Conservation (phyloP, 2,113 vertebrate species). For the Dinomys branickii region DNA sequence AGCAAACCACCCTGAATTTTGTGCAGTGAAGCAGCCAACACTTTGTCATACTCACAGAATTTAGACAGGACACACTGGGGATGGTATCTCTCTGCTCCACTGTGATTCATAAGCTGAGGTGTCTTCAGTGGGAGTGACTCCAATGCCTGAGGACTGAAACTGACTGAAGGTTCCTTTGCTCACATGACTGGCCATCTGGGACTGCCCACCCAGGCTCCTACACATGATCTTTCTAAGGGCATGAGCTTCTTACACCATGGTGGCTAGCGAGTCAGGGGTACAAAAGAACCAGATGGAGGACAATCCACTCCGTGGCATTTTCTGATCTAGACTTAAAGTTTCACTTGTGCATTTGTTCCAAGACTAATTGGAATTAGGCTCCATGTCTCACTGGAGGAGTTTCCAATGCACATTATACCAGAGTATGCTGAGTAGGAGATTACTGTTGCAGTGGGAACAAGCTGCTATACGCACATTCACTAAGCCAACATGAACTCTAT, state of each 20-base stretch:
- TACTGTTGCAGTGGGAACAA: not conserved
- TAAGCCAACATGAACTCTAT: not conserved
- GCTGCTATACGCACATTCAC: not conserved
- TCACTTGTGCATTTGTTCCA: not conserved
- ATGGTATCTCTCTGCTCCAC: not conserved
- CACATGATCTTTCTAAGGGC: not conserved
- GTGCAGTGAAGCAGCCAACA: not conserved
- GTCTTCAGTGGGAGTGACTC: not conserved
- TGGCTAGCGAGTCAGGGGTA: not conserved
- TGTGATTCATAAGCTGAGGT: rapidly evolving
- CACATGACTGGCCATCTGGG: not conserved
- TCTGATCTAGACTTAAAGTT: not conserved
- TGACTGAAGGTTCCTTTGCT: not conserved
- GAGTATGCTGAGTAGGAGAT: not conserved
- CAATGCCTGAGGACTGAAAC: not conserved
- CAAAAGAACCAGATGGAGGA: not conserved
- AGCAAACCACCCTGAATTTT: not conserved
- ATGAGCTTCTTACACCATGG: not conserved
- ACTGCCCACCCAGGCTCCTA: not conserved
- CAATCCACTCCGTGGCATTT: not conserved
- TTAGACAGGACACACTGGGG: not conserved
- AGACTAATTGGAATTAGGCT: not conserved
- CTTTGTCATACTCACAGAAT: not conserved
- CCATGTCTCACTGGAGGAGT: not conserved
- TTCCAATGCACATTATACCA: not conserved